These are phyloP conservation scores for Sceliomorpha sp. DNA, from an alignment of 2,888 invertebrate genomes.

Conservation along the genomic window DNA sequence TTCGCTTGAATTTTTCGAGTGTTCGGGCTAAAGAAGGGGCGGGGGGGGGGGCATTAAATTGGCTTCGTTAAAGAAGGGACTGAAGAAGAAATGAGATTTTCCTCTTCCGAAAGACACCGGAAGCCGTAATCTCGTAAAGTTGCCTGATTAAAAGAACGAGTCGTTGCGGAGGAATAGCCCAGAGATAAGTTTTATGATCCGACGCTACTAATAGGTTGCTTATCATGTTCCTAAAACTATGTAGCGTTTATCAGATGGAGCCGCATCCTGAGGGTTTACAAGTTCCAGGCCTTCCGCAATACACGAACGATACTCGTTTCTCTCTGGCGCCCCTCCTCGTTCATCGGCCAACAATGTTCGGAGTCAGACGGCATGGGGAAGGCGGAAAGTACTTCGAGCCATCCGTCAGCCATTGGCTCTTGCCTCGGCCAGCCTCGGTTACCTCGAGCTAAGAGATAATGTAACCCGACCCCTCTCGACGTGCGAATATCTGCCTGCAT, in stretches of 20 bases:
- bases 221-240: slow-evolving; percentile 33
- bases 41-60: not conserved
- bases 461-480: slow-evolving; percentile 46
- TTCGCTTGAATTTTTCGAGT: not conserved
- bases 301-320: not conserved
- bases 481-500: slow-evolving; percentile 46
- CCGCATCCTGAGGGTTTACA: slow-evolving; percentile 26
- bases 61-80: too few species aligned
- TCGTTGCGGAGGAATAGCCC: slow-evolving; percentile 8
- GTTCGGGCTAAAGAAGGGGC: too few species aligned
- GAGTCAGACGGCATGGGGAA: slow-evolving; percentile 33
- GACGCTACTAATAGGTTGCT: slow-evolving; percentile 40
- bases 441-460: slow-evolving; percentile 35
- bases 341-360: slow-evolving; percentile 39
- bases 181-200: slow-evolving; percentile 39
- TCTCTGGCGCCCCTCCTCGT: slow-evolving; percentile 20
- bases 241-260: slow-evolving; percentile 34
- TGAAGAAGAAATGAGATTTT: not conserved
- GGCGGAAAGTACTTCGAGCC: slow-evolving; percentile 44
- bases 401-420: slow-evolving; percentile 54
- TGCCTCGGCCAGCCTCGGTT: slow-evolving; percentile 42
- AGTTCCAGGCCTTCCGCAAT: slow-evolving; percentile 22
- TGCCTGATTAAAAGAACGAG: slow-evolving; percentile 36
- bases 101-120: slow-evolving; percentile 25
- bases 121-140: slow-evolving; percentile 31